phyloP scores from a whole-genome alignment of 92 coral and sea anemone genomes.

The Epizoanthus stellaris region DNA sequence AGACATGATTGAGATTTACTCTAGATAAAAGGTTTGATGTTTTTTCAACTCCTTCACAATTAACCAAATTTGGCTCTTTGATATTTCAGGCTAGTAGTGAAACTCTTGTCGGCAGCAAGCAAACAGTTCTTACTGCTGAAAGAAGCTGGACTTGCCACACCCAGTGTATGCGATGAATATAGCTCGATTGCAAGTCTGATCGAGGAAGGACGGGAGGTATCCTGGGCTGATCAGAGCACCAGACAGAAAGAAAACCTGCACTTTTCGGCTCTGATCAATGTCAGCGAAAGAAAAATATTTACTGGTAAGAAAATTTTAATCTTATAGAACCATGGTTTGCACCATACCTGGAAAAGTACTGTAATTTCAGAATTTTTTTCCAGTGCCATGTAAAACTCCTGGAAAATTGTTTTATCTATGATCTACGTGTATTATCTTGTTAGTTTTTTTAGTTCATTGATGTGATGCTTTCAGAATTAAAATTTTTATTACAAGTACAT shows the following conservation, averaged over 20 bases:
- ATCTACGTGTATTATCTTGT: no score
- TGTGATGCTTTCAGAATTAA: no score
- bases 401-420: no score
- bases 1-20: no score
- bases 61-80: background rate
- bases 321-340: no score
- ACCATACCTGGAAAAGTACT: background rate
- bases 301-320: background rate
- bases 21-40: no score
- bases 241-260: constrained; percentile 33
- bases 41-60: background rate
- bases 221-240: constrained; percentile 94
- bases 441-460: no score
- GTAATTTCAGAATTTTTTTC: background rate
- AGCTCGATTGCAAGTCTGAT: constrained; percentile 63
- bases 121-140: constrained; percentile 82
- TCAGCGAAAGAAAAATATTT: constrained; percentile 35
- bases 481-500: no score
- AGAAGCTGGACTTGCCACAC: constrained; percentile 88
- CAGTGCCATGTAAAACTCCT: background rate
- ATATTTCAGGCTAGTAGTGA: constrained; percentile 66
- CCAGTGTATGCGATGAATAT: constrained; percentile 75
- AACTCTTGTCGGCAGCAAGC: constrained; percentile 65
- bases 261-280: constrained; percentile 30
- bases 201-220: constrained; percentile 78